Percentiles rank a stretch among this genome's conserved stretches.
phyloP scores from a whole-genome alignment of 2,113 vertebrate species.

The Caloenas nicobarica region DNA sequence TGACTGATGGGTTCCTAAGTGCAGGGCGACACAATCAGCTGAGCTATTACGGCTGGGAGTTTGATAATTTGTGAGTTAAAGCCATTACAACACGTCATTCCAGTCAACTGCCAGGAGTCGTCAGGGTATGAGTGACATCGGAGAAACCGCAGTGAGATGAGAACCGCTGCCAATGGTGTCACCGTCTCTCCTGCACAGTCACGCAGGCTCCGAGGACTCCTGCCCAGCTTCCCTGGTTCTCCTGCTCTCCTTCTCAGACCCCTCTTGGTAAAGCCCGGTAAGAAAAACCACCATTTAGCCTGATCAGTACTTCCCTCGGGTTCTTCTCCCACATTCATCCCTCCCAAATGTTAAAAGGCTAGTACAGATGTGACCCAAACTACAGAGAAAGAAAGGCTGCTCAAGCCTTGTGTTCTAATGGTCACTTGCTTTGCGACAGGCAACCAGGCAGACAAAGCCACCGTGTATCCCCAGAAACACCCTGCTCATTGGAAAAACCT shows the following conservation, averaged over 20 bases:
- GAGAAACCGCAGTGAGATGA: accelerated
- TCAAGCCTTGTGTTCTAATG: not conserved
- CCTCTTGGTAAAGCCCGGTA: not conserved
- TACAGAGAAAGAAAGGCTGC: not conserved
- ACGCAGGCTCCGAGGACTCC: not conserved
- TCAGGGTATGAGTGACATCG: not conserved
- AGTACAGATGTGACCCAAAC: not conserved
- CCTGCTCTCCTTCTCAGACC: not conserved
- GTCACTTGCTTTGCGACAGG: not conserved
- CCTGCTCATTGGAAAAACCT: not conserved
- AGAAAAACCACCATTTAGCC: not conserved
- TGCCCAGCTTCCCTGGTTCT: not conserved
- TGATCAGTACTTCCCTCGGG: not conserved
- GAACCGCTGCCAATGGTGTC: accelerated
- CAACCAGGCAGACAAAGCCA: not conserved
- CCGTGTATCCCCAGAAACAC: not conserved
- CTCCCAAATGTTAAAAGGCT: not conserved
- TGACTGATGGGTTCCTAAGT: slow-evolving; percentile 56
- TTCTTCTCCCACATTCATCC: not conserved
- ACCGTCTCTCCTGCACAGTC: not conserved
- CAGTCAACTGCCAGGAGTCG: not conserved
- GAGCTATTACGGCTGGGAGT: not conserved
- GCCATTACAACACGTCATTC: not conserved
- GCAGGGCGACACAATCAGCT: not conserved
- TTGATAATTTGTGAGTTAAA: slow-evolving; percentile 32